A percentile compares a stretch with the other conserved stretches of the same genome.
These are phyloP conservation scores for Glyphotaelius pellucidus DNA, from an alignment of 2,888 invertebrate species.

Conservation along the genomic window DNA sequence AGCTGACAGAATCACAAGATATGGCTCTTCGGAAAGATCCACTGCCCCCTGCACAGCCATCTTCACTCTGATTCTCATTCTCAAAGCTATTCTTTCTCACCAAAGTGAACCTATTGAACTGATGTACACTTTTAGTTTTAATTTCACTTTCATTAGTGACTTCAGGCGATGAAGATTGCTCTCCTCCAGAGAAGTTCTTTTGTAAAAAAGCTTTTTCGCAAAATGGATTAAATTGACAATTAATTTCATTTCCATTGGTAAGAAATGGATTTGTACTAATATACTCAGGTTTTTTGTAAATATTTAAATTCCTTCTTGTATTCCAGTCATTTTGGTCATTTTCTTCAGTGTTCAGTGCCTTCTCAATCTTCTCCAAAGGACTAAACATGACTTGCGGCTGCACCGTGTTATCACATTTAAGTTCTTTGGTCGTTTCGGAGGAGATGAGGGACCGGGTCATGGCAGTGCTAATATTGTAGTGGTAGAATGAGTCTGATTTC, in stretches of 20 bases:
- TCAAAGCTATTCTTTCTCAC: slow-evolving; percentile 61
- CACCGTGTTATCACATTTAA: slow-evolving; percentile 51
- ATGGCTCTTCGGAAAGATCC: slow-evolving; percentile 80
- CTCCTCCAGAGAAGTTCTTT: slow-evolving; percentile 38
- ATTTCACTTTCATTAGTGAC: slow-evolving; percentile 58
- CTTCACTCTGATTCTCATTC: slow-evolving; percentile 58
- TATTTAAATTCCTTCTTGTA: slow-evolving; percentile 64
- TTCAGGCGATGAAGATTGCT: slow-evolving; percentile 54
- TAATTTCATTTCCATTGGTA: slow-evolving; percentile 61
- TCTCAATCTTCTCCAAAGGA: slow-evolving; percentile 59
- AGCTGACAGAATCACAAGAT: slow-evolving; percentile 89
- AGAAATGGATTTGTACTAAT: slow-evolving; percentile 65
- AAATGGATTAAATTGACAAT: slow-evolving; percentile 66
- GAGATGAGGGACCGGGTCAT: slow-evolving; percentile 61
- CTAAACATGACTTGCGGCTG: slow-evolving; percentile 32
- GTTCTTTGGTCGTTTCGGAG: slow-evolving; percentile 55
- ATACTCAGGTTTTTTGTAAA: slow-evolving; percentile 64
- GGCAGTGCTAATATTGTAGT: slow-evolving; percentile 64
- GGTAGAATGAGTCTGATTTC: slow-evolving; percentile 63
- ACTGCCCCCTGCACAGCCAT: slow-evolving; percentile 65
- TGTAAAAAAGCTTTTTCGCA: slow-evolving; percentile 52
- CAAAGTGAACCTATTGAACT: slow-evolving; percentile 45
- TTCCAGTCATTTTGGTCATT: slow-evolving; percentile 64
- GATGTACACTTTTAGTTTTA: slow-evolving; percentile 50
- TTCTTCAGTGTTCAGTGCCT: slow-evolving; percentile 55